Evolutionary conservation across 2,888 invertebrate genomes (phyloP).

Genomic region (Eupithecia pulchellata): DNA sequence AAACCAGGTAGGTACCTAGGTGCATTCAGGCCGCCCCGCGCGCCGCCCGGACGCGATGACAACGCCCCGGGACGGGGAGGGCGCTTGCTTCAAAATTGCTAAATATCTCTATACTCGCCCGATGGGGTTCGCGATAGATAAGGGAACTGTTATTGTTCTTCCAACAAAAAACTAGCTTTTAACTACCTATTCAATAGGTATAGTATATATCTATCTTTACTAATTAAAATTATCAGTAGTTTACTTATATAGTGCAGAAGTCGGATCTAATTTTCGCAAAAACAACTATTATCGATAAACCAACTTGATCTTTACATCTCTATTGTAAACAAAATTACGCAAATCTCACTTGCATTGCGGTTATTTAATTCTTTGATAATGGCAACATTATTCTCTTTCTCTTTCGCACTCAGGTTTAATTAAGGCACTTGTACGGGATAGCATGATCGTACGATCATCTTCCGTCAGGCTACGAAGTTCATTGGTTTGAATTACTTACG

Average conservation of each 20-base stretch:
- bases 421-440: constrained; percentile 53
- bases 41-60: no score
- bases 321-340: constrained; percentile 49
- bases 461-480: constrained; percentile 49
- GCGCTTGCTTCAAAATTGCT: no score
- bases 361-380: constrained; percentile 46
- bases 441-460: constrained; percentile 78
- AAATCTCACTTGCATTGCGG: constrained; percentile 46
- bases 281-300: constrained; percentile 45
- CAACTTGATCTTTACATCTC: constrained; percentile 53
- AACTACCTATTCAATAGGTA: no score
- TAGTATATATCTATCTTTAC: not conserved
- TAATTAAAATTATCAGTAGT: not conserved
- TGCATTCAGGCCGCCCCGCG: no score
- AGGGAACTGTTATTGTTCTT: no score
- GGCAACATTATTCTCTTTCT: constrained; percentile 58
- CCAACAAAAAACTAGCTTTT: no score
- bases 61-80: no score
- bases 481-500: constrained; percentile 53
- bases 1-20: no score
- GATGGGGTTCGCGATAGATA: no score
- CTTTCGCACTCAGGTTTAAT: constrained; percentile 50
- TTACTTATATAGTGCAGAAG: not conserved
- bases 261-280: constrained; percentile 4
- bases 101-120: no score